These are phyloP conservation scores for Steinernema scapterisci DNA, from an alignment of 2,888 invertebrate genomes.

Conservation along the genomic window DNA sequence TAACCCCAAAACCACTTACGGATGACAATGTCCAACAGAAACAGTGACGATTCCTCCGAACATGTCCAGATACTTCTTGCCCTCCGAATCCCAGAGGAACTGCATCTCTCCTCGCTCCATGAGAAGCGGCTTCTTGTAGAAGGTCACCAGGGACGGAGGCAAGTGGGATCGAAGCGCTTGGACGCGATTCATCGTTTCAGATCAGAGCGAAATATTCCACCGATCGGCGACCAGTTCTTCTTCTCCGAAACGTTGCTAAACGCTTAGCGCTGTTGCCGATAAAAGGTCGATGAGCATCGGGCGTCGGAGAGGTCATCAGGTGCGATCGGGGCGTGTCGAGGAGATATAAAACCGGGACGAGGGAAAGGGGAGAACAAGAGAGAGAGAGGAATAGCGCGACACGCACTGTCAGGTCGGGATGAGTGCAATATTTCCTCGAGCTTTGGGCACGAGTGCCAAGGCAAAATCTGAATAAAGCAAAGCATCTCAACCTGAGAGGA, in stretches of 20 bases:
- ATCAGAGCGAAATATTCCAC: neutral
- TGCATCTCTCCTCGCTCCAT: constrained; percentile 72
- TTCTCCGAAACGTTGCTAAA: no score
- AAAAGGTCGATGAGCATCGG: neutral
- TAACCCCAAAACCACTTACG: constrained; percentile 24
- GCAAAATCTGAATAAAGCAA: constrained; percentile 18
- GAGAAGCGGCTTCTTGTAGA: constrained; percentile 82
- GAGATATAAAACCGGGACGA: no score
- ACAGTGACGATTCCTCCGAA: constrained; percentile 96
- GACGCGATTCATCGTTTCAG: constrained; percentile 53
- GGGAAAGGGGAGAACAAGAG: neutral
- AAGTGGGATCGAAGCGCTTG: constrained; percentile 52
- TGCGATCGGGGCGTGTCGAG: no score
- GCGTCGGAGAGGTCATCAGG: neutral
- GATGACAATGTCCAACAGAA: constrained; percentile 46
- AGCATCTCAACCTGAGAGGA: constrained; percentile 22
- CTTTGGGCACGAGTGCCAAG: neutral
- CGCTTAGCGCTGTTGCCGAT: no score
- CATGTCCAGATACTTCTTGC: constrained; percentile 87
- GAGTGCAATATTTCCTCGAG: constrained; percentile 28
- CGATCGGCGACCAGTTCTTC: neutral
- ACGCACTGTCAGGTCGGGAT: constrained; percentile 29
- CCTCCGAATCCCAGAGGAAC: constrained; percentile 75
- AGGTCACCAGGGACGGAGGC: constrained; percentile 62
- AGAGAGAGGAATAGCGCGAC: neutral